Base-by-base conservation (phyloP, 2,113 vertebrate species). In the Rhineura floridana region DNA sequence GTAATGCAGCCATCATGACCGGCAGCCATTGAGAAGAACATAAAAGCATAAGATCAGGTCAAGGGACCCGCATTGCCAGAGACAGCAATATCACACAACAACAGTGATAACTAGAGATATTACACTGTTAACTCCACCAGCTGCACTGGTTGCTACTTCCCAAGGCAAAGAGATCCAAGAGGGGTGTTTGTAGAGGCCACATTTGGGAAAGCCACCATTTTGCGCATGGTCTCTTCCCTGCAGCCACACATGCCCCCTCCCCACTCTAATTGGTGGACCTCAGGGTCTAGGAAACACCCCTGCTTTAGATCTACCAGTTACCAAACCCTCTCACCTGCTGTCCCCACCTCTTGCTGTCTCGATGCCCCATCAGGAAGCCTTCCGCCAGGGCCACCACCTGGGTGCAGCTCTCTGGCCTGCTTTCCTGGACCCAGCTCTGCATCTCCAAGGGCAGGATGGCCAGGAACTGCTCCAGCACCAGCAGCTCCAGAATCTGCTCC, bases 381-480 rank as follows among this genome's bases (percentile, higher is more conserved):
- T 87, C 85, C 23, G 85, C 85, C 17, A 81, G 65, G 39, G 17
- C 50, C 63, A 87, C 85, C 0, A 77, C 85, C 46, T 69, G 77
- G 77, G 15, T 30, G 4, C 77, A 87, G 48, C 15, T 87, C 85
- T 59, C 65, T 0, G 85, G 85, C 5, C 36, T 3, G 9, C 63
- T 44, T 6, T 81, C 77, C 12, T 77, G 63, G 1, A 87, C 85
- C 77, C 85, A 87, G 50, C 85, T 44, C 67, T 72, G 48, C 67
- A 72, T 44, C 6, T 87, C 77, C 77, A 72, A 36, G 3, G 85
- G 85, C 77, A 87, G 65, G 85, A 87, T 87, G 28, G 8, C 23
- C n/a, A 87, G 76, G 65, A 87, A 70, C n/a, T 87, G 85, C 76
- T 87, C 85, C 76, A 87, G 63, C 46, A 87, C 3, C 76, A 87